Evolutionary conservation across 2,113 vertebrate genomes (phyloP), one percentile per base, ranked within the genome.

Genomic region (Ptilonorhynchus violaceus): DNA sequence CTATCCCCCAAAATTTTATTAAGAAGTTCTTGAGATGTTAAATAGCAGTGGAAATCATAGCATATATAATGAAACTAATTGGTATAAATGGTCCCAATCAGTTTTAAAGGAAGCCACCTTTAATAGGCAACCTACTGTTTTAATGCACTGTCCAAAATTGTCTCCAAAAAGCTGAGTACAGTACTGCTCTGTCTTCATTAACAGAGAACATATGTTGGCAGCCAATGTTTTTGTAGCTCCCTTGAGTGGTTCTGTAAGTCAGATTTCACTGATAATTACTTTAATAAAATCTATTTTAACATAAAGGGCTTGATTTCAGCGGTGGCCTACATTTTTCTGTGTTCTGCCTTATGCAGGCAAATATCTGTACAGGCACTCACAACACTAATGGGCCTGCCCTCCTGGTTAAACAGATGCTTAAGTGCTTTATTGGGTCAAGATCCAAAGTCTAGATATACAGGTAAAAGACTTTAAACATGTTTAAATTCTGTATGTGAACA

Each of bases 201-300:
- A 69, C 47, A 84, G 64, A 88, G 39, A 85, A 63, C 35, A 67
- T 64, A 86, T 53, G 44, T 78, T 92, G 78, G 27, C 68, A 93
- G 79, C 12, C 75, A 80, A 56, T 74, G 46, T 66, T 92, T 93
- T 84, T 52, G 47, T 92, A 68, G 64, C 46, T 93, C 79, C 64
- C 88, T 60, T 74, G 68, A 87, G 90, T 92, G 27, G 30, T 72
- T 92, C 47, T 85, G 18, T 63, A 78, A 92, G 80, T 96, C 76
- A 87, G 47, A 84, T 93, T 92, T 90, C 82, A 92, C 85, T 93
- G 88, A 94, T 68, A 93, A 94, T 86, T 96, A 39, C 72, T 90
- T 92, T 92, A 88, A 90, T 92, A 85, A 92, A 93, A 70, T 56
- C 15, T 64, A 56, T 80, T 96, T 93, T 94, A 84, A 77, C 42